Base-by-base conservation (phyloP, 2,888 invertebrate species). In the Eupithecia insigniata region DNA sequence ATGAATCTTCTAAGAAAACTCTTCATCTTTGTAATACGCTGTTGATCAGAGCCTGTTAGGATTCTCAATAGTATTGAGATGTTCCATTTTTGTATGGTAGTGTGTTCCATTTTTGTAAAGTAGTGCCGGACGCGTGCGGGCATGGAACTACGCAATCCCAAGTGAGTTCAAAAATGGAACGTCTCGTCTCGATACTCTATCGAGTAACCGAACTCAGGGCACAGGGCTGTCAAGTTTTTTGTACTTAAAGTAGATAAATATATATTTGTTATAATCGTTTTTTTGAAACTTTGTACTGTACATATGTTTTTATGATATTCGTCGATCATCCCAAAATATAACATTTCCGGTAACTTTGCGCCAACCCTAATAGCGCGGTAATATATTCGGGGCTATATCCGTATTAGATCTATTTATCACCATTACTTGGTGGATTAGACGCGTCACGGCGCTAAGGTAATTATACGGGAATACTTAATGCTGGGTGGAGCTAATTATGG, bases 401-500 rank as follows among this genome's bases (percentile, higher is more conserved):
- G 80, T 84, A 83, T 85, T 82, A 83, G 86, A 89, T 90, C 90
- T 92, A 92, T 91, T 92, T 92, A 92, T 92, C 92, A 90, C 88
- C 89, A 91, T 92, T 92, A 92, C 87, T 84, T 80, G 86, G 82
- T 81, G 89, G 89, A 90, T 92, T 90, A 92, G 85, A 81, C 85
- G 85, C 90, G 91, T 90, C 91, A 87, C 83, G 88, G 87, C 84
- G 83, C 84, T 84, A 82, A 86, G 84, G 86, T 91, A 91, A 92
- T 92, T 92, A 91, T 87, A 87, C 83, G 86, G 84, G 89, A 88
- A 91, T 91, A 91, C 85, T 90, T 90, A 90, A 91, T 92, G 89
- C 79, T 76, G 78, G 78, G 78, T 79, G 81, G 81, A 84, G 83
- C 87, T 90, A 89, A 91, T 88, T 89, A 89, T 86, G 73, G 71